Evolutionary conservation across 2,113 vertebrate species (phyloP).

Genomic region (Dasypus novemcinctus): DNA sequence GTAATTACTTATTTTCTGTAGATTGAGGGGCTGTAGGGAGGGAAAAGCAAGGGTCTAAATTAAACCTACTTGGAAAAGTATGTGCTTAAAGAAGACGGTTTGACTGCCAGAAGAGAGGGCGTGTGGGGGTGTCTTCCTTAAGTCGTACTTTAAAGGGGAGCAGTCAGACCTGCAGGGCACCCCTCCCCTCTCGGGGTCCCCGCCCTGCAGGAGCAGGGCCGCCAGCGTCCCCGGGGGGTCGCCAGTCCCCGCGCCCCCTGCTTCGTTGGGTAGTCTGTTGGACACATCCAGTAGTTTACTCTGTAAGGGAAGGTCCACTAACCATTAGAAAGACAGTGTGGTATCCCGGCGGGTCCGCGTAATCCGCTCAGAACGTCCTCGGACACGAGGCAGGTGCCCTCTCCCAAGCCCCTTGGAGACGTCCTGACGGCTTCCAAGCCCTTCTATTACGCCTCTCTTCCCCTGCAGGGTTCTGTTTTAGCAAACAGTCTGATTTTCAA

Average conservation of each 20-base stretch:
- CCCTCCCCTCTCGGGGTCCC: not conserved
- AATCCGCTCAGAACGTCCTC: not conserved
- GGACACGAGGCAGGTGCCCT: not conserved
- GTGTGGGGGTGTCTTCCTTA: not conserved
- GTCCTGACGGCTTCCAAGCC: not conserved
- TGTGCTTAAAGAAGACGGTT: constrained; percentile 65
- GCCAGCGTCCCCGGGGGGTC: too few species aligned
- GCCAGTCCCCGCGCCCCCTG: too few species aligned
- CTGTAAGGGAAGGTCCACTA: not conserved
- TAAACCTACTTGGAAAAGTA: constrained; percentile 62
- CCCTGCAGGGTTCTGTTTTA: not conserved
- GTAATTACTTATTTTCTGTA: constrained; percentile 37
- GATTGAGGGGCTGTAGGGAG: constrained; percentile 10
- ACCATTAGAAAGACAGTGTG: not conserved
- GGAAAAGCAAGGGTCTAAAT: constrained; percentile 35
- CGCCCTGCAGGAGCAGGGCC: too few species aligned
- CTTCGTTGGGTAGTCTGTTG: not conserved
- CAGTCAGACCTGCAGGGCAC: not conserved
- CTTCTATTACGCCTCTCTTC: not conserved
- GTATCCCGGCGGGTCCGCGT: not conserved
- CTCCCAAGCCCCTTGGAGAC: not conserved
- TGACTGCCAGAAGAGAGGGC: not conserved
- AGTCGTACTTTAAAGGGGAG: constrained; percentile 11
- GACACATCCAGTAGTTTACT: not conserved
- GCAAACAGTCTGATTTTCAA: not conserved